phyloP scores from a whole-genome alignment of 1,140 invertebrate genomes.

The Drosophila rhopaloa region DNA sequence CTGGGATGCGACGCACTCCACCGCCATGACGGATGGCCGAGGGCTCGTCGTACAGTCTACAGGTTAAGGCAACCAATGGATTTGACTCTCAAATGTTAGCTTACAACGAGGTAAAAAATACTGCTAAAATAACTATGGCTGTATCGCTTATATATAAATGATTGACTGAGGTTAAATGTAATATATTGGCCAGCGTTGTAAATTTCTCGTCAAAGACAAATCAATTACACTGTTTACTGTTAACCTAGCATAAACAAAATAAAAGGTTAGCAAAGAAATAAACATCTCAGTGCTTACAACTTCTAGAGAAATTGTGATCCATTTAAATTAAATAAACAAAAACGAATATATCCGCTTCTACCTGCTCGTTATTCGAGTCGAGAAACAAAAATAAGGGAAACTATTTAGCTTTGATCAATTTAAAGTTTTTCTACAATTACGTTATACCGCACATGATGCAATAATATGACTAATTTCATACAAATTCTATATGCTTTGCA shows the following conservation, averaged over 20 bases:
- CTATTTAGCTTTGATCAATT: too few species aligned
- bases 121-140: background rate
- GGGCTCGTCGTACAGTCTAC: conserved; percentile 91
- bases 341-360: background rate
- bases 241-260: too few species aligned
- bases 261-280: too few species aligned
- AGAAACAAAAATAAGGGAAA: background rate
- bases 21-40: conserved; percentile 91
- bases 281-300: too few species aligned
- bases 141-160: conserved; percentile 4
- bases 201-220: background rate
- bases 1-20: conserved; percentile 93
- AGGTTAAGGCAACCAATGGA: conserved; percentile 86
- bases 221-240: background rate
- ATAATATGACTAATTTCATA: background rate
- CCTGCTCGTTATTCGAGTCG: background rate
- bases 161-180: too few species aligned
- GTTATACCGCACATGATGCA: background rate
- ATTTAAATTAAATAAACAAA: background rate
- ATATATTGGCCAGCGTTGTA: background rate
- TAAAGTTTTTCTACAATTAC: background rate
- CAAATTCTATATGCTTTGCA: too few species aligned
- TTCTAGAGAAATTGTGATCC: too few species aligned
- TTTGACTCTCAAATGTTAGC: background rate
- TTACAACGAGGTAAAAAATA: conserved; percentile 9